Conservation (phyloP, 2,797 vertebrate species). For the Crocodylus rhombifer region DNA sequence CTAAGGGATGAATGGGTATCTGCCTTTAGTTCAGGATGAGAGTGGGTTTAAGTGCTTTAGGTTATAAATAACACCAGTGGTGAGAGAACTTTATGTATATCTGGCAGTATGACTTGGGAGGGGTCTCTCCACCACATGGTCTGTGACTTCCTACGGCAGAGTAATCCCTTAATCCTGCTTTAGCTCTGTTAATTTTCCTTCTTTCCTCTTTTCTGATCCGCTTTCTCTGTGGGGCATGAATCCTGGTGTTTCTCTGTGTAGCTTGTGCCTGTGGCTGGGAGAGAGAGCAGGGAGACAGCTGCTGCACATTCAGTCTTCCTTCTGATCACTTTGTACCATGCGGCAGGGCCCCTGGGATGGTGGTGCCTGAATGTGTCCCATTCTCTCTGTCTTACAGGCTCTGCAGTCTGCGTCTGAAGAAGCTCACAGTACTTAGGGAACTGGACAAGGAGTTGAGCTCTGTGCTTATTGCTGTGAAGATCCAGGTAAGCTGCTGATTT, state of each 20-base stretch:
- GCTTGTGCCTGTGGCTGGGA: neutral
- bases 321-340: slow-evolving; percentile 57
- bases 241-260: slow-evolving; percentile 7
- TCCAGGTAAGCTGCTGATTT: slow-evolving; percentile 85
- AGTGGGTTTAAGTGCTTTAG: slow-evolving; percentile 59
- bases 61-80: slow-evolving; percentile 61
- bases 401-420: slow-evolving; percentile 93
- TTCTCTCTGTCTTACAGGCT: slow-evolving; percentile 84
- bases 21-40: slow-evolving; percentile 50
- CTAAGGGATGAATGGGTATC: slow-evolving; percentile 2
- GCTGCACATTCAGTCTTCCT: slow-evolving; percentile 46
- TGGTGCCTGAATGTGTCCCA: slow-evolving; percentile 78
- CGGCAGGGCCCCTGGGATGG: slow-evolving; percentile 72
- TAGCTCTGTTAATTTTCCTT: slow-evolving; percentile 75
- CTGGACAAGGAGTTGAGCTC: slow-evolving; percentile 94
- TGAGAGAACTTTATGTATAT: slow-evolving; percentile 58
- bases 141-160: slow-evolving; percentile 72
- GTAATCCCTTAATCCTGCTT: slow-evolving; percentile 80
- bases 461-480: slow-evolving; percentile 94
- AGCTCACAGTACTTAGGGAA: slow-evolving; percentile 93
- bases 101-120: slow-evolving; percentile 57
- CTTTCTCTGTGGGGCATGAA: slow-evolving; percentile 21
- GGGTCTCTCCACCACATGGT: slow-evolving; percentile 70
- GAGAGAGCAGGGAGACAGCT: neutral
- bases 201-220: slow-evolving; percentile 47